Conservation (phyloP, 2,888 invertebrate genomes). For the Meiosimyza platycephala region DNA sequence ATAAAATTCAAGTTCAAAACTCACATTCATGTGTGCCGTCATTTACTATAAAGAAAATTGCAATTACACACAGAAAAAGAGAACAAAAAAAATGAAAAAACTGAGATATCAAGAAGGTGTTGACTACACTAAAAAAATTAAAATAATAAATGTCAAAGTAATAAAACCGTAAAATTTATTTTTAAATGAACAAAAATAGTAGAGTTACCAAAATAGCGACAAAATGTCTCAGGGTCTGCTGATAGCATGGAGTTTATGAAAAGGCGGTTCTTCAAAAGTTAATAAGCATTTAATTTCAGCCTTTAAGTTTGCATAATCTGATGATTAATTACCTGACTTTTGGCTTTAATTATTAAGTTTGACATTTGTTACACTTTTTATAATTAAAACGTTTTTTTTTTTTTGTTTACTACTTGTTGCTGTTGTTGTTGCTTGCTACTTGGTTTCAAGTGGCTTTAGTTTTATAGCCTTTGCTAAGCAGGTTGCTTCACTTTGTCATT, state of each 20-base stretch:
- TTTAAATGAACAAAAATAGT: neutral
- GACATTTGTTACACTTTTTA: too few species aligned
- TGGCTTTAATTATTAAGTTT: too few species aligned
- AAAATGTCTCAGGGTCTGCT: slow-evolving; percentile 10
- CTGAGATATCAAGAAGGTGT: slow-evolving; percentile 4
- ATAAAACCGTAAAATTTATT: slow-evolving; percentile 6
- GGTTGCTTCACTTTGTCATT: neutral
- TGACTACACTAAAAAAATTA: neutral
- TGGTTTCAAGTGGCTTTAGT: too few species aligned
- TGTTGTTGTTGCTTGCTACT: too few species aligned
- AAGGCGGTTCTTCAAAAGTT: neutral
- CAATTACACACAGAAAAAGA: neutral
- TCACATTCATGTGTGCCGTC: neutral
- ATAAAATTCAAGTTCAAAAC: slow-evolving; percentile 17
- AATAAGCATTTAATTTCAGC: slow-evolving; percentile 6
- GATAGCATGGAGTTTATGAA: neutral
- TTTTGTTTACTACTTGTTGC: too few species aligned
- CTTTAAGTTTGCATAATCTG: too few species aligned
- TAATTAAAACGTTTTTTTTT: too few species aligned
- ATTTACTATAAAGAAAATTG: neutral
- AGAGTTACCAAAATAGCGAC: neutral
- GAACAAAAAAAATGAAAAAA: neutral
- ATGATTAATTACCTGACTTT: too few species aligned
- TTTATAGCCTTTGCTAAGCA: neutral
- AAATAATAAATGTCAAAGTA: neutral